Evolutionary conservation across 2,113 vertebrate genomes (phyloP).

Genomic region (Pterophyllum scalare): DNA sequence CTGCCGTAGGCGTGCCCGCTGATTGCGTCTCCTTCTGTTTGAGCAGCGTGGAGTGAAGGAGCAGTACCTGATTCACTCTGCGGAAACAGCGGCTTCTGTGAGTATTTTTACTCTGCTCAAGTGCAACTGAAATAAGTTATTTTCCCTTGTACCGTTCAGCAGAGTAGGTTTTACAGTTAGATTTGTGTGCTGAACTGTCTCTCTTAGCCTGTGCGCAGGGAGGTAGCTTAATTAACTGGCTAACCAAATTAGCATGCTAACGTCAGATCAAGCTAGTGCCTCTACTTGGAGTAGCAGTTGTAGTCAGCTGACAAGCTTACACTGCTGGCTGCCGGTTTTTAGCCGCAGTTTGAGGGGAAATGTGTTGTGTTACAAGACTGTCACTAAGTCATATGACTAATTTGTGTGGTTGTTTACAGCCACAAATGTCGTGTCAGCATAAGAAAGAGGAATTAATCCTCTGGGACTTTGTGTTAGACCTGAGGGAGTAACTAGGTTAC

Average conservation of each 20-base stretch:
- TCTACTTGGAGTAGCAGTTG: not conserved
- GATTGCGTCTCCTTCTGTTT: not conserved
- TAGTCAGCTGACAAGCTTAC: not conserved
- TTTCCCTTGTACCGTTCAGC: not conserved
- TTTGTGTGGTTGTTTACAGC: not conserved
- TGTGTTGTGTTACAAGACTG: not conserved
- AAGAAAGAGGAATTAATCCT: not conserved
- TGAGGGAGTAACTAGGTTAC: not conserved
- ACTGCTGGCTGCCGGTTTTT: not conserved
- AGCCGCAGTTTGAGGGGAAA: not conserved
- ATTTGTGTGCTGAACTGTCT: fast-evolving
- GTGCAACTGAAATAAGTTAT: not conserved
- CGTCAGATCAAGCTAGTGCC: constrained; percentile 41
- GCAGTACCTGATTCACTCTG: constrained; percentile 32
- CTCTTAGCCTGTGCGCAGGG: no score
- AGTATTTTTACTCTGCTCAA: constrained; percentile 36
- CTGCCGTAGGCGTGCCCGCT: constrained; percentile 21
- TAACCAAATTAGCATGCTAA: constrained; percentile 53
- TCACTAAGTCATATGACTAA: not conserved
- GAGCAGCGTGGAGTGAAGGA: constrained; percentile 62
- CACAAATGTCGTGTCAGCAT: not conserved
- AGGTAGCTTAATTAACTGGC: constrained; percentile 18
- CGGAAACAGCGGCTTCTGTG: constrained; percentile 54
- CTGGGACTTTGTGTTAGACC: not conserved
- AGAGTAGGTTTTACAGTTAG: not conserved